phyloP scores from a whole-genome alignment of 2,113 vertebrate species.

The Elachura formosa region DNA sequence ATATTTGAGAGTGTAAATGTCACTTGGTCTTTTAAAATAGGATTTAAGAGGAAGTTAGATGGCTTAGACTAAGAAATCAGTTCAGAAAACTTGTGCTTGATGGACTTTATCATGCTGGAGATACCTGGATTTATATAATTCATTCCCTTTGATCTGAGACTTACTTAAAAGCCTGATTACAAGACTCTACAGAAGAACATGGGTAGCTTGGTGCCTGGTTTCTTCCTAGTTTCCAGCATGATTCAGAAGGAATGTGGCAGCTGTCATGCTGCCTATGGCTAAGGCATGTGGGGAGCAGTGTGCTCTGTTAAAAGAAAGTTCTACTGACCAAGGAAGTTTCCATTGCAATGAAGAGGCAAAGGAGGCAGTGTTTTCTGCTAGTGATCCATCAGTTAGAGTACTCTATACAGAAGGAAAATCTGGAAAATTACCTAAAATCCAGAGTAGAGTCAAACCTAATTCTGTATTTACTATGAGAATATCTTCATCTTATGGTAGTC shows the following conservation, averaged over 20 bases:
- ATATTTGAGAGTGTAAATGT: background rate
- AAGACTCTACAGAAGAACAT: background rate
- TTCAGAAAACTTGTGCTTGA: background rate
- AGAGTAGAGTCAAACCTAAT: background rate
- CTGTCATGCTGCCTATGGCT: background rate
- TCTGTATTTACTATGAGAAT: background rate
- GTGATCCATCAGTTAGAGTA: background rate
- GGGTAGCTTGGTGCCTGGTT: background rate
- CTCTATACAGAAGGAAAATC: background rate
- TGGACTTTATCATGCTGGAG: background rate
- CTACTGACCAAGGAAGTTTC: background rate
- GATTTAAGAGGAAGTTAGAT: background rate
- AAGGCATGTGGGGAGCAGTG: too few relatives aligned
- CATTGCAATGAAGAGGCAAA: background rate
- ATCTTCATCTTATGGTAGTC: background rate
- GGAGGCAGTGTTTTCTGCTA: background rate
- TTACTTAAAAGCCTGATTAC: background rate
- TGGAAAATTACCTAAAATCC: background rate
- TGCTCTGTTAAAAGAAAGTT: background rate
- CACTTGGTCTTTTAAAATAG: background rate
- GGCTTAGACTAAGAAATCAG: background rate
- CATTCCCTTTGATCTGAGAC: background rate
- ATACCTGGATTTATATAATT: background rate
- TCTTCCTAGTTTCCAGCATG: background rate
- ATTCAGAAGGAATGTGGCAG: background rate